Base-by-base conservation (phyloP, 2,113 vertebrate species). In the Limanda limanda region DNA sequence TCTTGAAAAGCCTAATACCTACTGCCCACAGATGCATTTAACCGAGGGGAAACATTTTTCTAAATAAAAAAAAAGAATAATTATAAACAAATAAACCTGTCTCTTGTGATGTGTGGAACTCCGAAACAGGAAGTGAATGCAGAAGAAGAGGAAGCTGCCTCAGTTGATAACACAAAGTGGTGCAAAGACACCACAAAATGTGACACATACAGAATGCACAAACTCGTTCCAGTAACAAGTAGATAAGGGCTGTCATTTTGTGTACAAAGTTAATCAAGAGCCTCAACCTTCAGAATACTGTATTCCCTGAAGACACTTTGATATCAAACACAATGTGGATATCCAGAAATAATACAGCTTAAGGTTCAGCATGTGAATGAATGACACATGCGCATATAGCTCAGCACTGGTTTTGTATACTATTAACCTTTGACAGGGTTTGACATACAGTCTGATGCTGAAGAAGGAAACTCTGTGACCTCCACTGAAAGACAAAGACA, bases 101-200 rank as follows among this genome's bases (percentile, higher is more conserved):
- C 40, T 18, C 21, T 48, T 18, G 42, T 25, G n/a, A 18, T 48
- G 40, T 47, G 61, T 45, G 40, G 13, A 8, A 14, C 74, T 78
- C 3, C 83, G 79, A 92, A 95, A 93, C 91, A 93, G 93, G 94
- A 95, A 95, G 92, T 94, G 89, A 84, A 91, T 80, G 82, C 27
- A 83, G 55, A 85, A 79, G 87, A 79, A 89, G 92, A 76, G 94
- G 94, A 94, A 95, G 91, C 90, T 92, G 91, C 45, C 57, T 68
- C 80, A 79, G 84, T 87, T 89, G 93, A 95, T 94, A 94, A 92
- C 74, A 86, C 72, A 75, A 81, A 68, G 79, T 81, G 81, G 13
- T 72, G 78, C 81, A 85, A 76, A 88, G 67, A 75, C 37, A 12
- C 60, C 45, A 21, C 40, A 27, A 63, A 72, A 73, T 74, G 8